phyloP scores from a whole-genome alignment of 1,140 invertebrate species.

The Lepidurus arcticus region DNA sequence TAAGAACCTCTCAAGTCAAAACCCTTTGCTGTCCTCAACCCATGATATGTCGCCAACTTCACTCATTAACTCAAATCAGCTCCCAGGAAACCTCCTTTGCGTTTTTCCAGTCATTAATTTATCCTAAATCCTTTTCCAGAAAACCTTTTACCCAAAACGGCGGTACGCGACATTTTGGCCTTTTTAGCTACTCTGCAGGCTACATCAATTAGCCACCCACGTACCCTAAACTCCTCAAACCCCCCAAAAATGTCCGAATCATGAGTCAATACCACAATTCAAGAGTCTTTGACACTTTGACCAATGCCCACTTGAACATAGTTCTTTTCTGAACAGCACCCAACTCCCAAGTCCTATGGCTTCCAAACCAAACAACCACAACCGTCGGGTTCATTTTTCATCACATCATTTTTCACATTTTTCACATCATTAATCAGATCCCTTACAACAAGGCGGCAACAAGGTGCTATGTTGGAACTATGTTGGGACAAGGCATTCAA shows the following conservation, averaged over 20 bases:
- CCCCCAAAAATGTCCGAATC: neutral
- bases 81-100: neutral
- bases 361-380: neutral
- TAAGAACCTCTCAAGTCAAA: too few species aligned
- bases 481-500: neutral
- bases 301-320: neutral
- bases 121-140: neutral
- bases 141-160: neutral
- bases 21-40: too few species aligned
- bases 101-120: neutral
- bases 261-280: neutral
- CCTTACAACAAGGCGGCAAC: conserved; percentile 10
- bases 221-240: neutral
- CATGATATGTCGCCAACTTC: too few species aligned
- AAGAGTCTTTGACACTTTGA: neutral
- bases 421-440: neutral
- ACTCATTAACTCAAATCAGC: too few species aligned
- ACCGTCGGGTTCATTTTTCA: conserved; percentile 1
- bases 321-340: neutral
- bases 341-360: too few species aligned
- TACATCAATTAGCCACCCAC: conserved; percentile 13
- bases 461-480: neutral
- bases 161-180: too few species aligned
- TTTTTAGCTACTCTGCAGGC: too few species aligned
- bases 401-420: too few species aligned